Evolutionary conservation across 2,113 vertebrate genomes (phyloP), one percentile per base, ranked within the genome.

Genomic region (Sorex fumeus): DNA sequence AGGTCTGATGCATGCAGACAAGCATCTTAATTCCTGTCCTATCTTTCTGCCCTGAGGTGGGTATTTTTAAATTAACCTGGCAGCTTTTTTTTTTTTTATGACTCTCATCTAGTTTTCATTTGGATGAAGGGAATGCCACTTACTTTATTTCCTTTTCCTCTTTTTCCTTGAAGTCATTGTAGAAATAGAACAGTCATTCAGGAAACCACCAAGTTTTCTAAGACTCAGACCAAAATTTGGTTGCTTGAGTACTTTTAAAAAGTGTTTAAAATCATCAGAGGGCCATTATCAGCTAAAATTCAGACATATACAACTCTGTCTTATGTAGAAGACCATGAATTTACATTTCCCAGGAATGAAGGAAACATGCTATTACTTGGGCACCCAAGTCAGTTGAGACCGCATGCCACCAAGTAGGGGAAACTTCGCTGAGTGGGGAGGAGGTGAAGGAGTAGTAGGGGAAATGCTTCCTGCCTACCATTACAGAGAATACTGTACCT

Each of bases 61-160:
- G 15, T 69, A 28, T 11, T 72, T 84, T 94, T 84, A 88, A 95
- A 96, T 92, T 94, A 93, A 83, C 36, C 75, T 67, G n/a, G 66
- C 11, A 81, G 15, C 7, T 27, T 30, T 60, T 87, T 93, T 78
- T 27, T 30, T 60, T 87, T 93, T 78, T n/a, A 28, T 74, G 19
- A 76, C n/a, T 43, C 10, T 87, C 80, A 88, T 1, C 10, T 70
- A 23, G 3, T 43, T 72, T 72, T 70, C 10, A 40, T 43, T 72
- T 40, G 21, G 9, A 18, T 30, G 32, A n/a, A n/a, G 19, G 70
- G 8, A 16, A 28, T 66, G 21, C 72, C 72, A 78, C 10, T 91
- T 91, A 74, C 30, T 92, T 94, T 93, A 94, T 89, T 62, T 87
- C 43, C 70, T 66, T 66, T 66, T 30, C 27, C 64, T 10, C 28